These are phyloP conservation scores for Callithrix jacchus DNA, from an alignment of 2,113 vertebrate species.

Conservation along the genomic window DNA sequence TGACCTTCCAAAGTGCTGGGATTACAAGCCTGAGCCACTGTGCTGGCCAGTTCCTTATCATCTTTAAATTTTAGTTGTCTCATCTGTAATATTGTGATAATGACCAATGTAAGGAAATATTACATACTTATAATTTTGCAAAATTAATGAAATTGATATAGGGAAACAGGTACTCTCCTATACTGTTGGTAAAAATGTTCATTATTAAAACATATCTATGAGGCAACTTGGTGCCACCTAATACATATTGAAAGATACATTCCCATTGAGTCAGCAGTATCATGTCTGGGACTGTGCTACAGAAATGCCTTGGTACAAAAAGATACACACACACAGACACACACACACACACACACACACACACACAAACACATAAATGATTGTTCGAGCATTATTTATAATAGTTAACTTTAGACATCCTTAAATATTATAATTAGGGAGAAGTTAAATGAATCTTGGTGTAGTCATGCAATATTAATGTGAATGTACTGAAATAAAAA, in stretches of 20 bases:
- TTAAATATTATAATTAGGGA: not conserved
- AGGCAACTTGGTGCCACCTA: not conserved
- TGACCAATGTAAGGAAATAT: not conserved
- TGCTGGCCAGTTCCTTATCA: no score
- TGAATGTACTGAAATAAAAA: not conserved
- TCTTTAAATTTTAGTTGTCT: constrained; percentile 12
- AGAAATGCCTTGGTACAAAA: not conserved
- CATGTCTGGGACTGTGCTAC: not conserved
- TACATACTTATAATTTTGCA: not conserved
- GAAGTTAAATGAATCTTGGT: not conserved
- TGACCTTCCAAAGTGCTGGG: no score
- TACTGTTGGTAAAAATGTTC: not conserved
- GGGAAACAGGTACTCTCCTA: not conserved
- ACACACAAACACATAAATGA: not conserved
- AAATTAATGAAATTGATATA: not conserved
- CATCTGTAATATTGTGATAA: not conserved
- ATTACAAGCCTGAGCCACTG: no score
- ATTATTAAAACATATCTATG: not conserved
- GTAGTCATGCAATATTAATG: not conserved
- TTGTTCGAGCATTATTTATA: not conserved
- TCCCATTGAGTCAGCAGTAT: not conserved
- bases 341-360: no score
- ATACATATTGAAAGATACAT: not conserved
- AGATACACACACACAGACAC: not conserved
- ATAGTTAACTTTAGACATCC: not conserved